Conservation (phyloP, 2,113 vertebrate species). For the Puntigrus tetrazona region DNA sequence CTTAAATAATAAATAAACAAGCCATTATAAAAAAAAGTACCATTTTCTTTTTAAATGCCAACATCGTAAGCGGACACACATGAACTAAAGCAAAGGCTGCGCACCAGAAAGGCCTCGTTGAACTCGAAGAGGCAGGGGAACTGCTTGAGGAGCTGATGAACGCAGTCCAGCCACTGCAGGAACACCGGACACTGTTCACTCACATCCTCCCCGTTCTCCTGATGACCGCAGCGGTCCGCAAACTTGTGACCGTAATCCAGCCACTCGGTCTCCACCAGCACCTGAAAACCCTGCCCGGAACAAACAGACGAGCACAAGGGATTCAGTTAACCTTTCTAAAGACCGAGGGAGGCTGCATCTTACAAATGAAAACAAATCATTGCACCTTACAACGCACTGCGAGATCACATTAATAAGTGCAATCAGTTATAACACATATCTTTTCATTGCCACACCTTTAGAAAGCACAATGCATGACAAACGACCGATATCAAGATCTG, state of each 20-base stretch:
- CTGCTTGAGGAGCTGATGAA: constrained; percentile 97
- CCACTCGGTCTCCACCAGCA: constrained; percentile 96
- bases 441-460: neutral
- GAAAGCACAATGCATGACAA: neutral
- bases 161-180: constrained; percentile 96
- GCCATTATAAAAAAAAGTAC: too few species aligned
- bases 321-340: neutral
- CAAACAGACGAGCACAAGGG: too few species aligned
- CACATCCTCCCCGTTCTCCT: constrained; percentile 92
- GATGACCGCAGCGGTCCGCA: constrained; percentile 96
- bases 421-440: neutral
- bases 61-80: too few species aligned
- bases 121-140: constrained; percentile 98
- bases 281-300: constrained; percentile 87
- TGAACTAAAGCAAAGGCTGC: constrained; percentile 50
- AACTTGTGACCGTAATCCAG: constrained; percentile 98
- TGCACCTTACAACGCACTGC: neutral
- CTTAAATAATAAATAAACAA: too few species aligned
- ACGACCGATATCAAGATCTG: neutral
- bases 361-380: too few species aligned
- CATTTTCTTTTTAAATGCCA: too few species aligned
- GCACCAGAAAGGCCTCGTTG: constrained; percentile 96
- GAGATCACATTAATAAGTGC: neutral
- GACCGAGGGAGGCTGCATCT: too few species aligned
- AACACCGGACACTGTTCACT: constrained; percentile 98